These are phyloP conservation scores for Gallinago solitaria DNA, from an alignment of 2,797 vertebrate genomes.

Conservation along the genomic window DNA sequence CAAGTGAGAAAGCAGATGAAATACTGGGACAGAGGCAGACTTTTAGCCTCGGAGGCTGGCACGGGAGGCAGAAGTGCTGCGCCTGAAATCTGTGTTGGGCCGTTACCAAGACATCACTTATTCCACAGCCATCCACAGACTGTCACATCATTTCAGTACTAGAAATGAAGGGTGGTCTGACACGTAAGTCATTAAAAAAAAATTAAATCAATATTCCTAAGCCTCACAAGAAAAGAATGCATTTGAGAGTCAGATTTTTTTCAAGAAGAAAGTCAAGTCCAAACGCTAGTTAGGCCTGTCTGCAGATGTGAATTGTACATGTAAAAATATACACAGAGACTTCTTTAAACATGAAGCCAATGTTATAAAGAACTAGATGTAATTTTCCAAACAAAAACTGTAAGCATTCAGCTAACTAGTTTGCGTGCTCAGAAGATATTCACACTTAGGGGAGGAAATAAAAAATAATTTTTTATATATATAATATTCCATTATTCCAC, in stretches of 20 bases:
- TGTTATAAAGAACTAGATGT: neutral
- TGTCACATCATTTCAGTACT: slow-evolving; percentile 43
- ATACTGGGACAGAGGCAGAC: slow-evolving; percentile 55
- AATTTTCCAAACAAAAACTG: slow-evolving; percentile 56
- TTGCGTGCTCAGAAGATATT: slow-evolving; percentile 10
- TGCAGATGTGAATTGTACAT: slow-evolving; percentile 56
- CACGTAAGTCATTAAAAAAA: neutral
- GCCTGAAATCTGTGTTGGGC: slow-evolving; percentile 57
- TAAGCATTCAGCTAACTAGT: neutral
- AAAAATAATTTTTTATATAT: neutral
- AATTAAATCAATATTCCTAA: slow-evolving; percentile 32
- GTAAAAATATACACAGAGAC: slow-evolving; percentile 63
- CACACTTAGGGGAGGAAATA: neutral
- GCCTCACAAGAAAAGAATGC: slow-evolving; percentile 45
- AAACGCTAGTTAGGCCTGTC: slow-evolving; percentile 54
- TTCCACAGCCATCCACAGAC: slow-evolving; percentile 29
- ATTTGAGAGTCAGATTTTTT: slow-evolving; percentile 64
- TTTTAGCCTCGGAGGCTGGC: slow-evolving; percentile 70
- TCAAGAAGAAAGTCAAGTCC: slow-evolving; percentile 53
- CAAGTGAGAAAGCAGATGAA: slow-evolving; percentile 70
- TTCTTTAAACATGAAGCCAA: slow-evolving; percentile 42
- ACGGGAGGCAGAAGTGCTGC: slow-evolving; percentile 44
- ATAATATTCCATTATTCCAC: neutral
- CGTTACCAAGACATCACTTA: slow-evolving; percentile 32
- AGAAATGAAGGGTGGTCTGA: slow-evolving; percentile 44